A percentile compares a stretch with the other conserved stretches of the same genome.
These are phyloP conservation scores for Stenodera caucasica DNA, from an alignment of 2,888 invertebrate genomes.

Conservation along the genomic window DNA sequence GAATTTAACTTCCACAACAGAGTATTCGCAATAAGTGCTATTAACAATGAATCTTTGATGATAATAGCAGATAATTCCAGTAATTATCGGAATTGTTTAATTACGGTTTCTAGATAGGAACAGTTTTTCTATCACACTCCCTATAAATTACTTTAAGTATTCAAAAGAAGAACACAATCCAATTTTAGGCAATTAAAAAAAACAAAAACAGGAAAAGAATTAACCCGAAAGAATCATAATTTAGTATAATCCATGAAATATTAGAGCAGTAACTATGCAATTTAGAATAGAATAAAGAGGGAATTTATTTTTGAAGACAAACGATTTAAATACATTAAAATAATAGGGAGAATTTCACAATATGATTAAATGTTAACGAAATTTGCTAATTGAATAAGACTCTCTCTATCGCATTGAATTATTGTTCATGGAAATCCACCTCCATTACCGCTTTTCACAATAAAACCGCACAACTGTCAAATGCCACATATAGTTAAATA, in stretches of 20 bases:
- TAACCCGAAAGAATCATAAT: not conserved
- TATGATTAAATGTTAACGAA: not conserved
- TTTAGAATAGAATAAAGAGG: not conserved
- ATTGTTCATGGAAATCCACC: not conserved
- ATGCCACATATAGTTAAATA: not conserved
- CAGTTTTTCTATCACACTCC: not conserved
- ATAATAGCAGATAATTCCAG: not conserved
- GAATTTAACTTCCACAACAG: not conserved
- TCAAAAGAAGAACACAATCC: not conserved
- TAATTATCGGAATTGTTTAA: not conserved
- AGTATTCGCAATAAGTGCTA: not conserved
- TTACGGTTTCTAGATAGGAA: not conserved
- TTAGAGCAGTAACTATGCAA: not conserved
- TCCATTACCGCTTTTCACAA: not conserved
- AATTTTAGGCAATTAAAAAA: not conserved
- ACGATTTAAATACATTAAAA: not conserved
- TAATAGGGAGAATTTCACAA: not conserved
- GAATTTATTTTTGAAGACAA: not conserved
- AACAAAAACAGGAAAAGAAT: not conserved
- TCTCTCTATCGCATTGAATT: not conserved
- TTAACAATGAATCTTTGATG: not conserved
- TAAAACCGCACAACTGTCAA: slow-evolving; percentile 1
- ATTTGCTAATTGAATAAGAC: not conserved
- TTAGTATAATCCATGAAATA: not conserved
- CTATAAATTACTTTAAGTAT: not conserved